Percentiles rank a stretch among this genome's conserved stretches.
Conservation (phyloP, 2,888 invertebrate species). For the Drosophila nigricruria region DNA sequence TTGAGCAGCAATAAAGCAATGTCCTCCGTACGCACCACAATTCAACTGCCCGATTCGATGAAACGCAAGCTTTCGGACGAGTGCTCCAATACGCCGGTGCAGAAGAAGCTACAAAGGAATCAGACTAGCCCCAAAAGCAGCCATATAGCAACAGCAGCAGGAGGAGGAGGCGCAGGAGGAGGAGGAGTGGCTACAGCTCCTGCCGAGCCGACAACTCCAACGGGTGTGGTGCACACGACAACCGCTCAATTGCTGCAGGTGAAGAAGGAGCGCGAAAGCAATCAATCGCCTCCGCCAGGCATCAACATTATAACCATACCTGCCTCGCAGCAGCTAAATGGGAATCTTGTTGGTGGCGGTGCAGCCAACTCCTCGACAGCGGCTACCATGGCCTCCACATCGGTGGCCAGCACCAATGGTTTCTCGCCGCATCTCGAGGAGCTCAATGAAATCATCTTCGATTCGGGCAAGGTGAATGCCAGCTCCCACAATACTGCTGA, state of each 20-base stretch:
- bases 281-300: constrained; percentile 68
- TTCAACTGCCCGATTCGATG: constrained; percentile 79
- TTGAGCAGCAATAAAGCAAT: constrained; percentile 25
- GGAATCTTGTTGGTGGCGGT: constrained; percentile 47
- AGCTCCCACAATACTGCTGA: constrained; percentile 53
- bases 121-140: constrained; percentile 45
- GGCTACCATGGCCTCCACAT: constrained; percentile 77
- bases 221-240: constrained; percentile 64
- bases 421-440: constrained; percentile 83
- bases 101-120: constrained; percentile 45
- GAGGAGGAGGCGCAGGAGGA: neutral
- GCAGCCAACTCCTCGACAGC: constrained; percentile 72
- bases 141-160: neutral
- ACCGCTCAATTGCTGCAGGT: constrained; percentile 73
- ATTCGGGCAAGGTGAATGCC: constrained; percentile 55
- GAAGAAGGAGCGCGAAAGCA: constrained; percentile 76
- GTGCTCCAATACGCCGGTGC: constrained; percentile 26
- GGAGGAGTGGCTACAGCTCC: neutral
- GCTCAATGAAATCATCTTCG: constrained; percentile 83
- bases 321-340: constrained; percentile 64
- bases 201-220: constrained; percentile 38
- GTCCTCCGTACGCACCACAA: constrained; percentile 64
- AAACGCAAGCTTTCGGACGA: constrained; percentile 82
- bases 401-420: constrained; percentile 80
- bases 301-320: constrained; percentile 84